Evolutionary conservation across 2,113 vertebrate species (phyloP), one percentile per base, ranked within the genome.

Genomic region (Dasypus novemcinctus): DNA sequence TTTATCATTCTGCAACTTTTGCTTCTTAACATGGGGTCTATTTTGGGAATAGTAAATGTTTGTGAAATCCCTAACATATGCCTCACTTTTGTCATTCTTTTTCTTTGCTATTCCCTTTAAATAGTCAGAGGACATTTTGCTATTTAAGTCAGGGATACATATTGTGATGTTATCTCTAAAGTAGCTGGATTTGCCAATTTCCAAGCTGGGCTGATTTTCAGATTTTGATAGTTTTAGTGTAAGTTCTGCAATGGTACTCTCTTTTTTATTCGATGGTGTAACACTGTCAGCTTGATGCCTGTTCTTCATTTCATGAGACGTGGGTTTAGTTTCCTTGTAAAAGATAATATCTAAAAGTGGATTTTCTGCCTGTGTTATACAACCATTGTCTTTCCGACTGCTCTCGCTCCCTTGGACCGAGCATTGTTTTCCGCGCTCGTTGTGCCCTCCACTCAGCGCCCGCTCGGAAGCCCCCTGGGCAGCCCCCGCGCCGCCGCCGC

Each of bases 51-150:
- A 29, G 72, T 52, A 0, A 52, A 91, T 71, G 78, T 94, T 66
- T 95, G 97, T 29, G 90, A 93, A 91, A 69, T 96, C 85, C 69
- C 93, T 41, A 84, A 91, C 97, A 97, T 59, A 85, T 15, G 79
- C 5, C 3, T 94, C 92, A 5, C 6, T 33, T 92, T 95, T 93
- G 89, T 78, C 98, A 83, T 85, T 93, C 69, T 90, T 87, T 81
- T 79, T 94, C 96, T 95, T 87, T 0, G 69, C 76, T 3, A 0
- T 69, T 69, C 96, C 59, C 83, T 95, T 93, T 87, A 95, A 96
- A 90, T 80, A 82, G 96, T 68, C 20, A 84, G 92, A 92, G 84
- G 90, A 18, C 36, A 85, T 66, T 92, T 94, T 84, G 13, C 10
- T 95, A 38, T 88, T 97, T 59, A 90, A 88, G 91, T 36, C 81